Evolutionary conservation across 2,888 invertebrate species (phyloP).

Genomic region (Aromia moschata): DNA sequence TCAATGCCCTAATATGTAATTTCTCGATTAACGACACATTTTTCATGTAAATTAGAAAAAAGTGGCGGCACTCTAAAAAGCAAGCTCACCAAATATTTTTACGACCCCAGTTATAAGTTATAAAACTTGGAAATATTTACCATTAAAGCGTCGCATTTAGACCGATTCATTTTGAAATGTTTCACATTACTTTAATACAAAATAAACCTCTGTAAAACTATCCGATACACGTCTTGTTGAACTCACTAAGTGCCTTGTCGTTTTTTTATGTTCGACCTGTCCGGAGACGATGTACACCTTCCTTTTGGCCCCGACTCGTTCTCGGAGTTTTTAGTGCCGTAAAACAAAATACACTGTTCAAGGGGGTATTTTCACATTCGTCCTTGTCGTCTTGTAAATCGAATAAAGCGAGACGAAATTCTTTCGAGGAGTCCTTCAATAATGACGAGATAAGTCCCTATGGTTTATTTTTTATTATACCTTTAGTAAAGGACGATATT

Average conservation of each 20-base stretch:
- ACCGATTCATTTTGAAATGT: constrained; percentile 5
- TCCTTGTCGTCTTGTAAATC: constrained; percentile 27
- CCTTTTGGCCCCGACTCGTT: constrained; percentile 28
- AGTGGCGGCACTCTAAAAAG: no score
- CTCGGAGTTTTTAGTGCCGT: constrained; percentile 27
- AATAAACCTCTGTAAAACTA: background rate
- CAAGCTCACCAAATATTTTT: no score
- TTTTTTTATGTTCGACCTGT: constrained; percentile 32
- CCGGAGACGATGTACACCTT: constrained; percentile 31
- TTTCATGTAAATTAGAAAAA: no score
- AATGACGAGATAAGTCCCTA: constrained; percentile 45
- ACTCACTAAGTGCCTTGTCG: background rate
- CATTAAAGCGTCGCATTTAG: constrained; percentile 8
- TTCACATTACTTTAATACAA: constrained; percentile 20
- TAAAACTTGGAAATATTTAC: no score
- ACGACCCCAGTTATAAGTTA: no score
- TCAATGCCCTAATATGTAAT: no score
- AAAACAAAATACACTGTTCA: constrained; percentile 31
- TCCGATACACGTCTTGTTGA: background rate
- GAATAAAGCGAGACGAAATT: constrained; percentile 28
- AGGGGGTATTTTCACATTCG: constrained; percentile 23
- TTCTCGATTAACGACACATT: no score
- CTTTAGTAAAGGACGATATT: constrained; percentile 15
- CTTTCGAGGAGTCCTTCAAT: constrained; percentile 33
- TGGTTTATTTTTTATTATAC: constrained; percentile 37